A percentile compares a stretch with the other conserved stretches of the same genome.
Conservation (phyloP, 2,113 vertebrate genomes). For the Serilophus lunatus region DNA sequence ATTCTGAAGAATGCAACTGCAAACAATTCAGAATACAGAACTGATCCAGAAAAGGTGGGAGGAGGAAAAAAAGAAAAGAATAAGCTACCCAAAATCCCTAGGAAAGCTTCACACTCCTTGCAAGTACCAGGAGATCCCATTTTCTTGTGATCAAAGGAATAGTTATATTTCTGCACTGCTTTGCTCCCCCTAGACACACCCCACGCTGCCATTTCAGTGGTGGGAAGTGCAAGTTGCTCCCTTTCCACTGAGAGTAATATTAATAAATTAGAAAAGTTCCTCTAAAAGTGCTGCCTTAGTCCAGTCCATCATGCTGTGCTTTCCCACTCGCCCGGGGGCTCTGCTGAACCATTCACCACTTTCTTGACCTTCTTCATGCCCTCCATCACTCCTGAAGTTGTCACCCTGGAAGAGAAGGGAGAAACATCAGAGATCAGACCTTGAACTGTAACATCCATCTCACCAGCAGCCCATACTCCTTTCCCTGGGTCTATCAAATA, state of each 20-base stretch:
- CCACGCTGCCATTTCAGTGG: conserved; percentile 24
- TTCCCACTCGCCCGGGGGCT: conserved; percentile 67
- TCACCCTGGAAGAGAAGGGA: conserved; percentile 65
- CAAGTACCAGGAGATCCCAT: conserved; percentile 9
- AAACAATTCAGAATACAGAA: neutral
- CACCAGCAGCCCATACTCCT: neutral
- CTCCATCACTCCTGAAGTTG: conserved; percentile 75
- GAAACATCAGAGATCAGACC: neutral
- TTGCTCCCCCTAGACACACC: neutral
- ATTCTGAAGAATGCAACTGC: neutral
- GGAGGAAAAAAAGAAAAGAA: neutral
- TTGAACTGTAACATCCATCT: neutral
- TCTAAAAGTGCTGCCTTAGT: conserved; percentile 25
- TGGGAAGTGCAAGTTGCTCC: conserved; percentile 18
- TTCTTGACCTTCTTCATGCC: conserved; percentile 81
- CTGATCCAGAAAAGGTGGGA: neutral
- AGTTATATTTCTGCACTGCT: conserved; percentile 13
- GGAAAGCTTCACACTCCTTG: conserved; percentile 21
- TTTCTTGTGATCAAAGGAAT: conserved; percentile 13
- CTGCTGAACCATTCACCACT: conserved; percentile 71
- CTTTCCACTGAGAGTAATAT: conserved; percentile 26
- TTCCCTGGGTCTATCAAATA: neutral
- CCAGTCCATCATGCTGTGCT: conserved; percentile 51
- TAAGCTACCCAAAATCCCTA: conserved; percentile 33
- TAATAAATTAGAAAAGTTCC: conserved; percentile 63